Evolutionary conservation across 2,797 vertebrate species (phyloP).

Genomic region (Discoglossus pictus): DNA sequence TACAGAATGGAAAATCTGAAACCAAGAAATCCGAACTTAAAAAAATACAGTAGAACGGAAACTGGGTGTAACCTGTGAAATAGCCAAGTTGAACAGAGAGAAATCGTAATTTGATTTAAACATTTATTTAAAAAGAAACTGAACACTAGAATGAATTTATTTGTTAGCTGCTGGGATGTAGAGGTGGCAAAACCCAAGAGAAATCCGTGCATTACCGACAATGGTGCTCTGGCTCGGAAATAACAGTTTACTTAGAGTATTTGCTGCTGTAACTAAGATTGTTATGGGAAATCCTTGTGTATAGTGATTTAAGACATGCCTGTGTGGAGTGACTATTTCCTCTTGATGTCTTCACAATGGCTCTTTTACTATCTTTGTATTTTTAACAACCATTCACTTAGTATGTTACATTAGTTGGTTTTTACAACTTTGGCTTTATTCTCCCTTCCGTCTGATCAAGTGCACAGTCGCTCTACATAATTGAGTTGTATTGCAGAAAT

Average conservation of each 20-base stretch:
- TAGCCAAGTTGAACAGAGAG: neutral
- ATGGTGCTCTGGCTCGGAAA: too few species aligned
- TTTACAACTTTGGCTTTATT: neutral
- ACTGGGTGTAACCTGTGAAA: constrained; percentile 34
- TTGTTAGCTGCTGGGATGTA: too few species aligned
- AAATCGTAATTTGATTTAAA: neutral
- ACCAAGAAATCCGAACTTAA: constrained; percentile 25
- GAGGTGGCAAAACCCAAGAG: too few species aligned
- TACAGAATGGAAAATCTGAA: constrained; percentile 37
- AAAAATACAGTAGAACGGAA: constrained; percentile 25
- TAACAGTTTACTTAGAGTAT: too few species aligned
- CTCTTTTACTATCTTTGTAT: constrained; percentile 17
- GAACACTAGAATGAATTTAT: too few species aligned
- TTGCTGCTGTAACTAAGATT: too few species aligned
- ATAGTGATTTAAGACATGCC: neutral
- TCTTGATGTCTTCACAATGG: neutral
- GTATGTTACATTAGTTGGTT: neutral
- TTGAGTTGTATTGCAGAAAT: too few species aligned
- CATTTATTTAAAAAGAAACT: too few species aligned
- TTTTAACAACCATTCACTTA: neutral
- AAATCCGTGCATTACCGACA: too few species aligned
- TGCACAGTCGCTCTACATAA: too few species aligned
- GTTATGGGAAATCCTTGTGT: neutral
- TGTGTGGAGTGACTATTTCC: neutral
- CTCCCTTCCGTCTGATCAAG: neutral